Evolutionary conservation across 2,888 invertebrate species (phyloP).

Genomic region (Papilio elwesi): DNA sequence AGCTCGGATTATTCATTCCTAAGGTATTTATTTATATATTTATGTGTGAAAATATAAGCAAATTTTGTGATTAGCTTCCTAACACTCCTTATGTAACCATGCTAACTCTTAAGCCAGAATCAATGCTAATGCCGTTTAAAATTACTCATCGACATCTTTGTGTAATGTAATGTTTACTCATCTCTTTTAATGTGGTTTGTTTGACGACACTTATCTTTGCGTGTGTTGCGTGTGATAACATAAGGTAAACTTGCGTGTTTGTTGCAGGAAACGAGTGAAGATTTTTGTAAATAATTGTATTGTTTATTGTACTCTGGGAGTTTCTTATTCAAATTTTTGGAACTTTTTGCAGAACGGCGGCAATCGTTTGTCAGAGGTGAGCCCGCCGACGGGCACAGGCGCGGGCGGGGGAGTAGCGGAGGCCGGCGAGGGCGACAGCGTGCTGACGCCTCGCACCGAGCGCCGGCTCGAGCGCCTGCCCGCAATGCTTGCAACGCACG

Average conservation of each 20-base stretch:
- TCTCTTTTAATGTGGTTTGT: conserved; percentile 12
- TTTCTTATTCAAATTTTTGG: neutral
- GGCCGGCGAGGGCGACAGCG: conserved; percentile 59
- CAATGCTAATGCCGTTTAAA: neutral
- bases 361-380: conserved; percentile 45
- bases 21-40: conserved; percentile 62
- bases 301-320: neutral
- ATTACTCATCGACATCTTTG: conserved; percentile 30
- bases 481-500: conserved; percentile 75
- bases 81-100: too few relatives aligned
- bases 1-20: conserved; percentile 79
- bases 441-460: conserved; percentile 77
- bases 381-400: conserved; percentile 39
- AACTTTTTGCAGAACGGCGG: conserved; percentile 51
- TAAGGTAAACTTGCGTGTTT: conserved; percentile 14
- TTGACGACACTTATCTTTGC: conserved; percentile 7
- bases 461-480: conserved; percentile 75
- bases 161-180: conserved; percentile 14
- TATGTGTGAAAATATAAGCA: neutral
- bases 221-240: neutral
- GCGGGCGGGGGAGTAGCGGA: conserved; percentile 48
- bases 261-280: conserved; percentile 23
- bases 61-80: too few relatives aligned
- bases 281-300: conserved; percentile 25
- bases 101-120: neutral